Evolutionary conservation across 2,888 invertebrate species (phyloP).

Genomic region (Gandaritis pyraliata): DNA sequence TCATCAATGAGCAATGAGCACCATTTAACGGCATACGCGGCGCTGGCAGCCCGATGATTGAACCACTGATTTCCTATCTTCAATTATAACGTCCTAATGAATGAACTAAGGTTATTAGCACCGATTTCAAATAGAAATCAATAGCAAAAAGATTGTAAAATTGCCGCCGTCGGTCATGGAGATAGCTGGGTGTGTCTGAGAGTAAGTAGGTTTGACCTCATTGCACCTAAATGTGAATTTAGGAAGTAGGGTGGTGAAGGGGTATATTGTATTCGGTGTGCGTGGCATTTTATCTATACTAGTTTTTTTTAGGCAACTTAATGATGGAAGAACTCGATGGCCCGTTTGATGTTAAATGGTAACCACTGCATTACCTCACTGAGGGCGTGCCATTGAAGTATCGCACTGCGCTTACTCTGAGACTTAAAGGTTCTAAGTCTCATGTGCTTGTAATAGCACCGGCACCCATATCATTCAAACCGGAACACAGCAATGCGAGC

Average conservation of each 20-base stretch:
- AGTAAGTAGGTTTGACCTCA: constrained; percentile 22
- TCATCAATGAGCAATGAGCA: constrained; percentile 18
- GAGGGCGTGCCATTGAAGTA: too few relatives aligned
- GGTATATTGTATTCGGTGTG: constrained; percentile 4
- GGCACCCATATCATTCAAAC: too few relatives aligned
- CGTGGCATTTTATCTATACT: not conserved
- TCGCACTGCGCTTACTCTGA: too few relatives aligned
- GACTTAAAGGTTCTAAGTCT: too few relatives aligned
- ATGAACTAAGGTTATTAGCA: constrained; percentile 23
- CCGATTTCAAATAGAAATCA: constrained; percentile 33
- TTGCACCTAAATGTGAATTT: constrained; percentile 16
- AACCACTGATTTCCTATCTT: constrained; percentile 27
- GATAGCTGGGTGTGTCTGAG: constrained; percentile 16
- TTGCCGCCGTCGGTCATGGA: constrained; percentile 8
- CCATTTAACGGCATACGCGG: constrained; percentile 28
- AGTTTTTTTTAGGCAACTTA: too few relatives aligned
- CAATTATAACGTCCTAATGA: constrained; percentile 32
- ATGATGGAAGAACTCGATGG: too few relatives aligned
- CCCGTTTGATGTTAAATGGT: too few relatives aligned
- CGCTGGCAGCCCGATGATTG: constrained; percentile 17
- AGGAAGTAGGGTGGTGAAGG: constrained; percentile 2
- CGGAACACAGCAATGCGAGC: too few relatives aligned
- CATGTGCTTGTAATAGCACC: too few relatives aligned
- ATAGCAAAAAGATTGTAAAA: constrained; percentile 19
- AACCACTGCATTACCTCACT: too few relatives aligned